A percentile compares a stretch with the other conserved stretches of the same genome.
These are phyloP conservation scores for Drosophila insularis DNA, from an alignment of 1,140 invertebrate genomes.

Conservation along the genomic window DNA sequence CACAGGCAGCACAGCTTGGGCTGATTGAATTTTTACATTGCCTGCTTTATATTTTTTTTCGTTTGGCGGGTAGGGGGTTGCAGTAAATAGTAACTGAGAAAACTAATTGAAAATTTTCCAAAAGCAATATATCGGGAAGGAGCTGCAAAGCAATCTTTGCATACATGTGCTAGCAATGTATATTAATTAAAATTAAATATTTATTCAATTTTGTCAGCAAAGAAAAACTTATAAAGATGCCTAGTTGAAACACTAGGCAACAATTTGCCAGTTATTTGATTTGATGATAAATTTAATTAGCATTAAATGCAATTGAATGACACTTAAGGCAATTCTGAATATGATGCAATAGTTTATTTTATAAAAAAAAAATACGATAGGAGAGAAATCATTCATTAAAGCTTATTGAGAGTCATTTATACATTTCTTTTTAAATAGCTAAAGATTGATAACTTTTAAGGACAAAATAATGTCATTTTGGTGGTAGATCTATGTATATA, in stretches of 20 bases:
- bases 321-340: too few species aligned
- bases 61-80: slow-evolving; percentile 9
- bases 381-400: too few species aligned
- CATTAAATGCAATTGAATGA: too few species aligned
- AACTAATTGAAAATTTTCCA: slow-evolving; percentile 37
- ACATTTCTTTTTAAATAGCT: too few species aligned
- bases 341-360: too few species aligned
- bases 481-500: too few species aligned
- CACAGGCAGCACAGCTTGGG: slow-evolving; percentile 33
- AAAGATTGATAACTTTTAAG: too few species aligned
- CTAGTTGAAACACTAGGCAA: background rate
- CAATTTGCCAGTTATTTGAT: background rate
- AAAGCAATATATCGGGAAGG: background rate
- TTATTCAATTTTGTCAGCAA: slow-evolving; percentile 1
- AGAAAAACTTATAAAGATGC: background rate
- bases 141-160: too few species aligned
- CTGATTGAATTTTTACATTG: slow-evolving; percentile 68
- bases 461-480: too few species aligned
- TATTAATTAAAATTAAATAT: slow-evolving; percentile 24
- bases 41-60: slow-evolving; percentile 6
- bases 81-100: slow-evolving; percentile 26
- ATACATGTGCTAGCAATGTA: background rate
- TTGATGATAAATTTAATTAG: too few species aligned
- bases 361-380: too few species aligned
- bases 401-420: too few species aligned